Base-by-base conservation (phyloP, 2,797 vertebrate species). In the Selene dorsalis region DNA sequence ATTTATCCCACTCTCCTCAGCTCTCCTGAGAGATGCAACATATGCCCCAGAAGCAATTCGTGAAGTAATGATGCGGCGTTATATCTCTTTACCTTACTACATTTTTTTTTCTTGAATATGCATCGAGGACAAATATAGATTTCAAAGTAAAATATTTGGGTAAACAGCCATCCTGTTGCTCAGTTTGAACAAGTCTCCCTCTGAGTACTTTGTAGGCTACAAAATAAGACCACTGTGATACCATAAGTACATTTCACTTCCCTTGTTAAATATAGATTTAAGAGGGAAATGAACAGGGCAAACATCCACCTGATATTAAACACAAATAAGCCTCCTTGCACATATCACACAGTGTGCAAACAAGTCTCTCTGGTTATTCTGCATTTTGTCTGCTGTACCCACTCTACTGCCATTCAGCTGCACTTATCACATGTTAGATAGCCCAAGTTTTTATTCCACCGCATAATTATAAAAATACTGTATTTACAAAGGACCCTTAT, bases 121-220 rank as follows among this genome's bases (percentile, higher is more conserved):
- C 48, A 78, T 69, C 20, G 38, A 30, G 60, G 18, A 64, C 74
- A 79, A 76, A 78, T 79, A 84, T 74, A 70, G 35, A 68, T 38
- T 73, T 81, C 20, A 66, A 63, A 79, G 55, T 72, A 59, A 73
- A 79, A 63, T n/a, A 16, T 14, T 50, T 53, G 38, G 26, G 69
- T 71, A 80, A 84, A 84, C 74, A 61, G 61, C 30, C 13, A 14
- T 59, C 24, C 24, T 71, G 47, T 39, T 43, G 14, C 69, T 77
- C 39, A 61, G 11, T 78, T 60, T 72, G 1, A 83, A 63, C 64
- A 83, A 57, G 24, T 32, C 53, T 75, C 52, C 63, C 55, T 66
- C 62, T 59, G 24, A n/a, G 4, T 9, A 56, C 28, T 39, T 35
- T 0, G 10, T 12, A 66, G 57, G 43, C 55, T 61, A 66, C 14